Conservation (phyloP, 2,888 invertebrate genomes). For the Diachrysia chrysitis region DNA sequence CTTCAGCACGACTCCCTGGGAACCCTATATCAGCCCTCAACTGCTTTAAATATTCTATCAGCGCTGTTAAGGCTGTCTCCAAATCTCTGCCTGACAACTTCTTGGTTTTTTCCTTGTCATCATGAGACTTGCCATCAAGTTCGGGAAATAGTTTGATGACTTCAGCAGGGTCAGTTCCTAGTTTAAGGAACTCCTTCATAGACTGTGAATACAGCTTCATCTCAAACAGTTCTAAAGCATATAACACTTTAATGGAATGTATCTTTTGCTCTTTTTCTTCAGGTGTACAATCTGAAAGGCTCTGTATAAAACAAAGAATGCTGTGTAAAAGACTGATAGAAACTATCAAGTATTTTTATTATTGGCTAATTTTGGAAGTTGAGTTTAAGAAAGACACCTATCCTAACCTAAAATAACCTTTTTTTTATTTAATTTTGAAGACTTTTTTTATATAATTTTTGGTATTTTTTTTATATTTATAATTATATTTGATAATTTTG, state of each 20-base stretch:
- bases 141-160: conserved; percentile 98
- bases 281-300: conserved; percentile 94
- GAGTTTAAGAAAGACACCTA: no score
- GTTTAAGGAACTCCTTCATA: conserved; percentile 96
- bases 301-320: conserved; percentile 85
- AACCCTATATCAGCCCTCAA: conserved; percentile 89
- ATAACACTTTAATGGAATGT: conserved; percentile 96
- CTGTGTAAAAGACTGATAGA: not conserved
- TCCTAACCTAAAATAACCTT: no score
- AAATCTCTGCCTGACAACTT: conserved; percentile 94
- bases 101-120: conserved; percentile 67
- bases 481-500: no score
- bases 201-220: conserved; percentile 96
- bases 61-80: conserved; percentile 95
- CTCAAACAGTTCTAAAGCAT: conserved; percentile 97
- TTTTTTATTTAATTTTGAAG: no score
- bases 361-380: not conserved
- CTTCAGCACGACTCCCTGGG: conserved; percentile 60
- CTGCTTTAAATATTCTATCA: conserved; percentile 96
- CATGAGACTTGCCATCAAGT: conserved; percentile 89
- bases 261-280: conserved; percentile 94
- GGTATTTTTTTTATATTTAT: no score
- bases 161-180: conserved; percentile 97
- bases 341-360: not conserved
- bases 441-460: no score